Evolutionary conservation across 1,140 invertebrate genomes (phyloP).

Genomic region (Condylostylus longicornis): DNA sequence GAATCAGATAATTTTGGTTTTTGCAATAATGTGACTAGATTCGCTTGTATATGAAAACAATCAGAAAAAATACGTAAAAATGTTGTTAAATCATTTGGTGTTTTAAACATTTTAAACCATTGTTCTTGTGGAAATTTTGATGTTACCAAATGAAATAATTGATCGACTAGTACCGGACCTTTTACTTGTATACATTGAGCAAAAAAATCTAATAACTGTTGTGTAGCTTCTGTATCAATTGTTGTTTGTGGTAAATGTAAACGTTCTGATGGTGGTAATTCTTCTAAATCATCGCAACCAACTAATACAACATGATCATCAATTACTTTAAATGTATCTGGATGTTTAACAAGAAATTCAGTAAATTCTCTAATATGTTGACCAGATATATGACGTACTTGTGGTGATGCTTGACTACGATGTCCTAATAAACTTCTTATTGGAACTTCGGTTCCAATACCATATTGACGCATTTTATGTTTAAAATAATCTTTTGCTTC

Average conservation of each 20-base stretch:
- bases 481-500: constrained; percentile 92
- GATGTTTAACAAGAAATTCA: constrained; percentile 73
- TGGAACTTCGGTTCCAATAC: constrained; percentile 76
- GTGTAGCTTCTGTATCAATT: constrained; percentile 63
- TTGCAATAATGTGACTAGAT: constrained; percentile 66
- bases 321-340: constrained; percentile 74
- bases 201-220: constrained; percentile 61
- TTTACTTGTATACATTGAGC: constrained; percentile 60
- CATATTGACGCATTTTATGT: constrained; percentile 77
- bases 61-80: constrained; percentile 82
- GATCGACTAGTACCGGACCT: constrained; percentile 64
- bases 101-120: constrained; percentile 73
- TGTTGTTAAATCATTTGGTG: constrained; percentile 65
- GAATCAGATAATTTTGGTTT: constrained; percentile 48
- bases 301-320: constrained; percentile 63
- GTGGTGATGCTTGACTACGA: constrained; percentile 82
- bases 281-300: constrained; percentile 40
- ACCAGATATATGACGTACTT: constrained; percentile 86
- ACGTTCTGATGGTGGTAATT: constrained; percentile 38
- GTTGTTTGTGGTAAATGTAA: constrained; percentile 54
- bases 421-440: constrained; percentile 87
- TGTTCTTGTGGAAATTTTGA: constrained; percentile 59
- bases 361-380: constrained; percentile 89
- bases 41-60: constrained; percentile 77
- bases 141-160: constrained; percentile 67